These are phyloP conservation scores for Caenorhabditis brenneri DNA, from an alignment of 1,140 invertebrate genomes.

Conservation along the genomic window DNA sequence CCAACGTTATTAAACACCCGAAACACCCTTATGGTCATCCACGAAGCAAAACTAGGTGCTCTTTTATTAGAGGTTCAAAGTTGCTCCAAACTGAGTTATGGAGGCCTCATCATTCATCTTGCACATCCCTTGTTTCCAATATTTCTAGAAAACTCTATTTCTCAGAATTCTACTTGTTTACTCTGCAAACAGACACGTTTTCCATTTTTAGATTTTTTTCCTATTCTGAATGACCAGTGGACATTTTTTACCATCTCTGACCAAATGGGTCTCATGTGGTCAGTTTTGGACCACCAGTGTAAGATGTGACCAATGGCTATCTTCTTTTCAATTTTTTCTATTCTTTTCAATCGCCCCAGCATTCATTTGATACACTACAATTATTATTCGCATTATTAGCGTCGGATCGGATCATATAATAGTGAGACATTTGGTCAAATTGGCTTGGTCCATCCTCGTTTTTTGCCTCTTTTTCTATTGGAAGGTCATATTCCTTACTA, in stretches of 20 bases:
- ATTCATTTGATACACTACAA: constrained; percentile 41
- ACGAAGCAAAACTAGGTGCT: too few relatives aligned
- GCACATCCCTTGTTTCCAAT: too few relatives aligned
- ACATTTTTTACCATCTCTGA: background rate
- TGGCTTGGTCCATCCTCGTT: constrained; percentile 7
- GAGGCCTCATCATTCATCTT: too few relatives aligned
- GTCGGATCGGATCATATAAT: constrained; percentile 32
- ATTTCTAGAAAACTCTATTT: too few relatives aligned
- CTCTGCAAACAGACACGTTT: too few relatives aligned
- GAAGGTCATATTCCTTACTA: background rate
- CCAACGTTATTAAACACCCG: too few relatives aligned
- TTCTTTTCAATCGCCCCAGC: background rate
- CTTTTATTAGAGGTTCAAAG: too few relatives aligned
- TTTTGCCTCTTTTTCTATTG: background rate
- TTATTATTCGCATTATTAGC: constrained; percentile 20
- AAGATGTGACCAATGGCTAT: background rate
- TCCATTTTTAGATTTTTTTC: too few relatives aligned
- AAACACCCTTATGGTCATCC: too few relatives aligned
- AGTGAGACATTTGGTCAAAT: constrained; percentile 41
- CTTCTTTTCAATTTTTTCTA: background rate
- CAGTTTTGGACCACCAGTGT: background rate
- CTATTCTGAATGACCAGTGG: background rate
- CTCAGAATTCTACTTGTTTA: too few relatives aligned
- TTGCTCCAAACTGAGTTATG: too few relatives aligned
- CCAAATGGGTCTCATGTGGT: constrained; percentile 28